Evolutionary conservation across 1,140 invertebrate species (phyloP).

Genomic region (Psilanteris sp.): DNA sequence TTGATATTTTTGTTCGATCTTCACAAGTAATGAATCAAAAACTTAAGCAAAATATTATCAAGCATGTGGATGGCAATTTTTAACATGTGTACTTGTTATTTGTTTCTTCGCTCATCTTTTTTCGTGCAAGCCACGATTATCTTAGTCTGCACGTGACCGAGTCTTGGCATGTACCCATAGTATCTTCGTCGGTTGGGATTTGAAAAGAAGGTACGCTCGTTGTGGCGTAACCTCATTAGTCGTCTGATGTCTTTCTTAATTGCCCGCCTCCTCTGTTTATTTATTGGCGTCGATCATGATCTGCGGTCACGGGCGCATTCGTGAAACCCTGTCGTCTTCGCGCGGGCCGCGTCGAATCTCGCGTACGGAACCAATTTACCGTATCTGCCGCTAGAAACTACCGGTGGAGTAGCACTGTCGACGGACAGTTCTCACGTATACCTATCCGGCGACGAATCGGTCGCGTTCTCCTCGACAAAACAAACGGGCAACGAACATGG

Average conservation of each 20-base stretch:
- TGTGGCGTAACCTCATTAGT: slow-evolving; percentile 75
- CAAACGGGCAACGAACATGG: slow-evolving; percentile 30
- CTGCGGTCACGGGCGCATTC: slow-evolving; percentile 61
- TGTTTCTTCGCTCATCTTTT: slow-evolving; percentile 6
- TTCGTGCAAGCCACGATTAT: slow-evolving; percentile 15
- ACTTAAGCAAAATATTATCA: background rate
- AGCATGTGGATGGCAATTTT: slow-evolving; percentile 14
- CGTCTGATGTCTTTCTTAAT: slow-evolving; percentile 78
- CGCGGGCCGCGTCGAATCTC: slow-evolving; percentile 64
- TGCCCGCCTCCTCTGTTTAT: slow-evolving; percentile 71
- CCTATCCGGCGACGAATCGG: slow-evolving; percentile 61
- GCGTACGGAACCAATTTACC: slow-evolving; percentile 66
- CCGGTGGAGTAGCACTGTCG: slow-evolving; percentile 28
- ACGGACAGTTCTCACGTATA: slow-evolving; percentile 59
- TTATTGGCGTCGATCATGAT: slow-evolving; percentile 71
- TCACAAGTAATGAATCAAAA: too few species aligned
- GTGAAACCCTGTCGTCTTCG: slow-evolving; percentile 30
- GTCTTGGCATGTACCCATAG: slow-evolving; percentile 34
- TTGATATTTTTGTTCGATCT: too few species aligned
- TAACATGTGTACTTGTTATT: slow-evolving; percentile 43
- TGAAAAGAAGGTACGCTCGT: slow-evolving; percentile 59
- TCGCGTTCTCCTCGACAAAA: slow-evolving; percentile 39
- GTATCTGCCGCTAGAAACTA: slow-evolving; percentile 58
- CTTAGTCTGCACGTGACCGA: slow-evolving; percentile 63
- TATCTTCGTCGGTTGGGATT: slow-evolving; percentile 33